Evolutionary conservation across 2,797 vertebrate genomes (phyloP).

Genomic region (Sarcoramphus papa): DNA sequence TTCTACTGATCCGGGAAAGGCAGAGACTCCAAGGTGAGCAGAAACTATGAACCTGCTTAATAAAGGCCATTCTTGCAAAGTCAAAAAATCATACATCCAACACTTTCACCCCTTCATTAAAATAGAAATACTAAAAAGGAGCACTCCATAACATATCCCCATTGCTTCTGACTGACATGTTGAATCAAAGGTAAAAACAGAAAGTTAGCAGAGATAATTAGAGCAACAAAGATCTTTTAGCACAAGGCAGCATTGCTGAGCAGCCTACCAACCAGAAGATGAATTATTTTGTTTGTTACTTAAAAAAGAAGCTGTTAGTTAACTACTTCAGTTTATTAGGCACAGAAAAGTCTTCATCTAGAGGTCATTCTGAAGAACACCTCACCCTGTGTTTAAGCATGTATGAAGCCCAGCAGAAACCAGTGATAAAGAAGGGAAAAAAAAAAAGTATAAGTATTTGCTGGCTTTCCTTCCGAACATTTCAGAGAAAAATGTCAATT

Average conservation of each 20-base stretch:
- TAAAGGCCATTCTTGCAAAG: constrained; percentile 45
- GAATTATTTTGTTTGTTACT: not conserved
- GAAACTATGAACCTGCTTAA: constrained; percentile 41
- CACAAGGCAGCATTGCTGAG: not conserved
- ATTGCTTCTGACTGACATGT: constrained; percentile 45
- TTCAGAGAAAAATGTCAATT: constrained; percentile 64
- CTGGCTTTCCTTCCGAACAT: constrained; percentile 61
- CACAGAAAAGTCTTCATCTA: not conserved
- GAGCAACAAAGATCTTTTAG: not conserved
- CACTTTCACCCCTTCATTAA: constrained; percentile 39
- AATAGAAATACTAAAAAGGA: constrained; percentile 41
- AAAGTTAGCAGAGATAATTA: constrained; percentile 26
- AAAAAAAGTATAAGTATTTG: constrained; percentile 27
- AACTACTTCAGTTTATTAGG: not conserved
- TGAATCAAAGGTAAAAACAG: constrained; percentile 12
- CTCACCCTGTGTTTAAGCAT: not conserved
- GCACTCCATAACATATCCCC: constrained; percentile 54
- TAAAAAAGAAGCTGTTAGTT: not conserved
- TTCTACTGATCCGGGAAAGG: constrained; percentile 24
- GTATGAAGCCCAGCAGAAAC: not conserved
- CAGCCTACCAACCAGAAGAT: not conserved
- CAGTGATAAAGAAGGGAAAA: not conserved
- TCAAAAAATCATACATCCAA: constrained; percentile 27
- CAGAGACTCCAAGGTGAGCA: constrained; percentile 29
- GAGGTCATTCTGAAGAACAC: not conserved